Percentiles rank a stretch among this genome's conserved stretches.
phyloP scores from a whole-genome alignment of 2,797 vertebrate species.

The Ctenopoma multispine region DNA sequence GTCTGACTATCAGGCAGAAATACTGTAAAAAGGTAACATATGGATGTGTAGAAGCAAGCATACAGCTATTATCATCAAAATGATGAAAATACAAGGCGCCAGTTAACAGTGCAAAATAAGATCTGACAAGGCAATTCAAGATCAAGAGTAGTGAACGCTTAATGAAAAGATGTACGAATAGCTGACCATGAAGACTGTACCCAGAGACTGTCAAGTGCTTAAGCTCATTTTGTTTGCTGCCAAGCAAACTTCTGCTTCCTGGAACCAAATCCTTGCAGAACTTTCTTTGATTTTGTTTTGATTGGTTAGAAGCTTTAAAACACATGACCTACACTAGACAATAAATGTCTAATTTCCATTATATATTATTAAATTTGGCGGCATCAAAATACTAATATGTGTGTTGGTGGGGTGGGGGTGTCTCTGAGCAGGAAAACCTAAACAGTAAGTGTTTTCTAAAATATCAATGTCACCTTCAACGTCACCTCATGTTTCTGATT shows the following conservation, averaged over 20 bases:
- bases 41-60: background rate
- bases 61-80: background rate
- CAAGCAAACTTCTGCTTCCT: background rate
- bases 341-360: too few relatives aligned
- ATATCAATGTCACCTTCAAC: too few relatives aligned
- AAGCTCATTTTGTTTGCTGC: conserved; percentile 11
- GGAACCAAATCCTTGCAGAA: background rate
- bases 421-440: too few relatives aligned
- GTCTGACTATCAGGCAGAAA: background rate
- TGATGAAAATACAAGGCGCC: conserved; percentile 30
- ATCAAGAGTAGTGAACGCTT: conserved; percentile 40
- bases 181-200: conserved; percentile 16
- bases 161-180: conserved; percentile 44
- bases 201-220: conserved; percentile 12
- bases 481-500: background rate
- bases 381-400: too few relatives aligned
- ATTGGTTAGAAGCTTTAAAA: too few relatives aligned
- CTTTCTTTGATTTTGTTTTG: background rate
- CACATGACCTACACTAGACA: too few relatives aligned
- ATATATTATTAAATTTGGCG: too few relatives aligned
- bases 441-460: too few relatives aligned
- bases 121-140: conserved; percentile 40
- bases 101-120: conserved; percentile 46
- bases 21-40: background rate
- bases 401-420: too few relatives aligned